Percentiles rank a stretch among this genome's conserved stretches.
Conservation (phyloP, 2,888 invertebrate species). For the Bellardia pandia region DNA sequence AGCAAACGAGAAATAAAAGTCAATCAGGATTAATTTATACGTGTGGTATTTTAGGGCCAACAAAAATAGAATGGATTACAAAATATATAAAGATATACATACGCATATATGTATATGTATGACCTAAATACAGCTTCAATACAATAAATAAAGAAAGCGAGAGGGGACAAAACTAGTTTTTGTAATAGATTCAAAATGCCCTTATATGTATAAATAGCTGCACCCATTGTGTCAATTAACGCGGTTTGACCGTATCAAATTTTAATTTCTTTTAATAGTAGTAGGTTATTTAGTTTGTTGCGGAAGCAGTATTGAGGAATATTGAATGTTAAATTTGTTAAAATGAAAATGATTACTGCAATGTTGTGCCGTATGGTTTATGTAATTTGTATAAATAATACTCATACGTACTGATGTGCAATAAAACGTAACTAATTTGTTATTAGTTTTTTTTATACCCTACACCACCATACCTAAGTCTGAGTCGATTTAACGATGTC, state of each 20-base stretch:
- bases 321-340: not conserved
- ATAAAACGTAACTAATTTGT: no score
- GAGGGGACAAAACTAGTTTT: constrained; percentile 33
- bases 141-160: not conserved
- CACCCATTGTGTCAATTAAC: constrained; percentile 17
- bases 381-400: no score
- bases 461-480: no score
- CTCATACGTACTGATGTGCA: no score
- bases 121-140: constrained; percentile 40
- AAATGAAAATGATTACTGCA: not conserved
- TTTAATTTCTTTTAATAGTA: not conserved
- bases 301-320: not conserved
- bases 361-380: no score
- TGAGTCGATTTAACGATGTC: no score
- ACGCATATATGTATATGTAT: not conserved
- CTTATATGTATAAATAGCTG: constrained; percentile 21
- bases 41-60: constrained; percentile 49
- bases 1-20: constrained; percentile 58
- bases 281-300: constrained; percentile 14
- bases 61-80: constrained; percentile 30
- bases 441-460: no score
- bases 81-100: not conserved
- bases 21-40: constrained; percentile 66
- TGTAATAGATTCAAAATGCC: constrained; percentile 42
- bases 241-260: constrained; percentile 37